Base-by-base conservation (phyloP, 2,888 invertebrate species). In the Clistopyga incitator region DNA sequence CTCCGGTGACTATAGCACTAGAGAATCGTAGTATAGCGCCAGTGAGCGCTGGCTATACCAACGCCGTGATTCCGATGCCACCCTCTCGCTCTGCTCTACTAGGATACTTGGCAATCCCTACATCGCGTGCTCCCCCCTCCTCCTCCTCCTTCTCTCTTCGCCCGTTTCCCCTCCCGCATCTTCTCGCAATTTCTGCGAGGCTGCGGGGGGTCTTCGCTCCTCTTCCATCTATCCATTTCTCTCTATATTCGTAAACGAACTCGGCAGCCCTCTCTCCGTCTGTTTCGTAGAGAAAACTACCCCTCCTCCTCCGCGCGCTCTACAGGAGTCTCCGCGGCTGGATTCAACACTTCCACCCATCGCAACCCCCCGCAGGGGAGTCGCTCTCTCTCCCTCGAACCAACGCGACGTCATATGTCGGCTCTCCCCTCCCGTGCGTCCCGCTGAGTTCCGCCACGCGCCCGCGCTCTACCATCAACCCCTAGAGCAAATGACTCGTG, bases 21-120 rank as follows among this genome's bases (percentile, higher is more conserved):
- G 59, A 81, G 78, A 85, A 83, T 78, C 45, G 59, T 74, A 20
- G 52, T 52, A 70, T 61, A 65, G 38, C 72, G 42, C 72, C 52
- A 74, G 52, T 38, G 42, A 18, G 20, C 29, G 38, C 50, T 52
- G 11, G 34, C 68, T 75, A 82, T 84, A 85, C 85, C 86, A 87
- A 86, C 87, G 89, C 88, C 87, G 89, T 89, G 88, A 89, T 89
- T 89, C 87, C 88, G 81, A 82, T 84, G 78, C 88, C 84, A 79
- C 87, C 85, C 86, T 86, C 80, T 75, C 84, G 56, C 72, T 74
- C 86, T 61, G 70, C 25, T 15, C 23, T 42, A 54, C 76, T 18
- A 64, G 64, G 65, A 54, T 54, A 65, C 65, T 59, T 72, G 59
- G 47, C 67, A 54, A 76, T 76, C 77, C 64, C 64, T 64, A 38